These are phyloP conservation scores for Erannis defoliaria DNA, from an alignment of 2,888 invertebrate species.

Conservation along the genomic window DNA sequence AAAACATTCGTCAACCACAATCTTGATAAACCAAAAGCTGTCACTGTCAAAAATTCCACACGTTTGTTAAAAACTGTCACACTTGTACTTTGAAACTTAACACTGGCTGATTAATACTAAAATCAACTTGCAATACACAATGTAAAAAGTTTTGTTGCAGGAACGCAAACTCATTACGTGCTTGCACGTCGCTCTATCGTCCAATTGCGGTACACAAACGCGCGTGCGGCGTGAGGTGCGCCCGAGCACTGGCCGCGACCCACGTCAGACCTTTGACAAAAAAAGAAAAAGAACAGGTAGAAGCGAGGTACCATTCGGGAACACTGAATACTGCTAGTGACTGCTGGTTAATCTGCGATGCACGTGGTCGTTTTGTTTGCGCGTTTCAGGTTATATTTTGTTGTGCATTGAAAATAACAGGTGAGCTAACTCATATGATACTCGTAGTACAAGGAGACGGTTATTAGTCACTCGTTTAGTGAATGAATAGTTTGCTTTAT, in stretches of 20 bases:
- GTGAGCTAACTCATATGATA: too few relatives aligned
- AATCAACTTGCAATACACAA: slow-evolving; percentile 9
- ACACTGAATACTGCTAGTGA: slow-evolving; percentile 17
- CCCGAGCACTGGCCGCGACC: slow-evolving; percentile 75
- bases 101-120: neutral
- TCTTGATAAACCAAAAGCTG: neutral
- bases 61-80: neutral
- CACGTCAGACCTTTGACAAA: slow-evolving; percentile 74
- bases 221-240: slow-evolving; percentile 69
- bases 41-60: slow-evolving; percentile 11
- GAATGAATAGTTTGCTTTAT: too few relatives aligned
- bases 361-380: slow-evolving; percentile 35
- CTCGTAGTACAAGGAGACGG: too few relatives aligned
- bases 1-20: neutral
- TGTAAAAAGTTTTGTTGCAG: slow-evolving; percentile 18
- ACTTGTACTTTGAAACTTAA: too few relatives aligned
- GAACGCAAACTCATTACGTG: slow-evolving; percentile 27
- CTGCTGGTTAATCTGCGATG: slow-evolving; percentile 26
- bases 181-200: slow-evolving; percentile 23
- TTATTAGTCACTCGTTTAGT: too few relatives aligned
- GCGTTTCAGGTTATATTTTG: slow-evolving; percentile 29
- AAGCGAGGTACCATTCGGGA: slow-evolving; percentile 42
- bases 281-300: slow-evolving; percentile 67
- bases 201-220: slow-evolving; percentile 51
- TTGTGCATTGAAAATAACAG: slow-evolving; percentile 7